phyloP scores from a whole-genome alignment of 2,113 vertebrate genomes.

The Eulemur macaco region DNA sequence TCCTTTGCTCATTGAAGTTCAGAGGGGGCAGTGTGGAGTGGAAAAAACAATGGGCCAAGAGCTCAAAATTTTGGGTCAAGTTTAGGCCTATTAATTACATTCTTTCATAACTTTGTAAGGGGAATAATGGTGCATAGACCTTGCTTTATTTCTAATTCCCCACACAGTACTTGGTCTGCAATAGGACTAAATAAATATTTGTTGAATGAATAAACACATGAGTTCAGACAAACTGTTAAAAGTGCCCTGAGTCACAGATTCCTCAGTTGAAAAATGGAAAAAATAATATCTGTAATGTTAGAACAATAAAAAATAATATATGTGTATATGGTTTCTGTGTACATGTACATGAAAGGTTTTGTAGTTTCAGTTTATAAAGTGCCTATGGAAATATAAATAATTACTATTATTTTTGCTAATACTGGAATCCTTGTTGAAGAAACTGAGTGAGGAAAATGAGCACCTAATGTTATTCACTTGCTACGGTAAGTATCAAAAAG shows the following conservation, averaged over 20 bases:
- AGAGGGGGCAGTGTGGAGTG: neutral
- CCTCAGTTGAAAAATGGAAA: neutral
- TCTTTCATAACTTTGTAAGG: neutral
- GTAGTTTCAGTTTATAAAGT: neutral
- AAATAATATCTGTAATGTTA: neutral
- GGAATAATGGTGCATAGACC: neutral
- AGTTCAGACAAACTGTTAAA: neutral
- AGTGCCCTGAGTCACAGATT: neutral
- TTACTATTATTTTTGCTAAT: neutral
- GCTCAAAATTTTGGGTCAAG: neutral
- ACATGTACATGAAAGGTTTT: neutral
- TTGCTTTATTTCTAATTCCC: neutral
- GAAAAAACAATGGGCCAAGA: neutral
- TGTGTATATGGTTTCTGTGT: neutral
- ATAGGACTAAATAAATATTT: slow-evolving; percentile 7
- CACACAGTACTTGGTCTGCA: neutral
- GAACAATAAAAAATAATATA: neutral
- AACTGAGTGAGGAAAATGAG: neutral
- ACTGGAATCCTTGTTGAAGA: neutral
- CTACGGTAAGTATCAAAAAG: neutral
- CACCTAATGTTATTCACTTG: neutral
- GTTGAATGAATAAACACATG: neutral
- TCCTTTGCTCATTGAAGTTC: neutral
- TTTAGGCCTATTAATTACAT: neutral
- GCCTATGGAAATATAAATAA: neutral